Evolutionary conservation across 2,797 vertebrate species (phyloP), one percentile per base, ranked within the genome.

Genomic region (Karalla daura): DNA sequence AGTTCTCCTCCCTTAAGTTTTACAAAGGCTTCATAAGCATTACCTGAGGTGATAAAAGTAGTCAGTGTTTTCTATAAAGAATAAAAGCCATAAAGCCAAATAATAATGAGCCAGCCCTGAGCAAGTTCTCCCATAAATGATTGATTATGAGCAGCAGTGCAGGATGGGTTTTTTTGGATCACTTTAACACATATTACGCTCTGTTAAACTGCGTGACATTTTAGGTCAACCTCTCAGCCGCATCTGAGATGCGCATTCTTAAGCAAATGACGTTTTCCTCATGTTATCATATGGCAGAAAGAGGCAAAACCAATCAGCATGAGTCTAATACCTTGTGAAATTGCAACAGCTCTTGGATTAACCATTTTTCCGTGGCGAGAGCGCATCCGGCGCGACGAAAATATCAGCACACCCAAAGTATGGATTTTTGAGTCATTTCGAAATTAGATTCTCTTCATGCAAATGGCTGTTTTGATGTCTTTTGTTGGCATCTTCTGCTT

Each of bases 401-500:
- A 47, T 44, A 58, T 60, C 51, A 36, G 20, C 30, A 11, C 3
- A 46, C 17, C n/a, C 33, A 62, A 83, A 84, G 72, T 65, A 76
- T 59, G 59, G 46, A 63, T 78, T 79, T 80, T 54, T 13, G 30
- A 60, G 30, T 76, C 27, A 56, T 67, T 83, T 63, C 53, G 37
- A 84, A 86, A 85, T 75, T 27, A 60, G 40, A 58, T 76, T 72
- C 50, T 70, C 44, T 75, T 63, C 64, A 81, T 71, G 70, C 67
- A 86, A 88, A 89, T 80, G 14, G 43, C 66, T 88, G 77, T 88
- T 84, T 88, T 78, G 68, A 74, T 80, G 76, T 78, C 44, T 83
- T 86, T 86, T 82, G 77, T 82, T 74, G 76, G 74, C 86, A 81
- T 83, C 72, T 82, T 80, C 59, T 70, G 71, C 68, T 77, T 84